Evolutionary conservation across 2,797 vertebrate genomes (phyloP).

Genomic region (Molossus alvarezi): DNA sequence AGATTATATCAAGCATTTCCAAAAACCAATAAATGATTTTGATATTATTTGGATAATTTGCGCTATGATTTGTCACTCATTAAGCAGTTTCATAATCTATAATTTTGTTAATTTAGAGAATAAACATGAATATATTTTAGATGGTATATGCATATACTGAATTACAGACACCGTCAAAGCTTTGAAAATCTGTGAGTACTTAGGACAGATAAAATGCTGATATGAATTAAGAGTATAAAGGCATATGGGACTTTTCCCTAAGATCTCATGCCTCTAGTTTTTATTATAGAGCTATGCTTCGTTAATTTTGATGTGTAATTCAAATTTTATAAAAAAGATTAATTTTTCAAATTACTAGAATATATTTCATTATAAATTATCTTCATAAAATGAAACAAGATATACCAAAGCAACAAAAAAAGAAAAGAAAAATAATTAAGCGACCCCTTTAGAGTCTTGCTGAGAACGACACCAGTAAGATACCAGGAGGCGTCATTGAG

Average conservation of each 20-base stretch:
- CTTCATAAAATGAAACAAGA: conserved; percentile 26
- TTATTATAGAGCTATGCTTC: not conserved
- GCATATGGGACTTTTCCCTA: not conserved
- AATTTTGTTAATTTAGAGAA: conserved; percentile 44
- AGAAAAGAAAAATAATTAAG: not conserved
- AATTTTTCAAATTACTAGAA: conserved; percentile 58
- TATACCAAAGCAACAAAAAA: not conserved
- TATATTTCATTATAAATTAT: conserved; percentile 27
- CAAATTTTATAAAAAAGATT: conserved; percentile 30
- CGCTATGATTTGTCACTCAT: not conserved
- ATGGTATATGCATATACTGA: not conserved
- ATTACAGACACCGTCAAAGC: conserved; percentile 16
- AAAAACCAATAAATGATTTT: conserved; percentile 48
- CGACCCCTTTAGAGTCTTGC: not conserved
- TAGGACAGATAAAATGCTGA: not conserved
- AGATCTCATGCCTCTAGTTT: not conserved
- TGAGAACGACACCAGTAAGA: not conserved
- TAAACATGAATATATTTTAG: conserved; percentile 30
- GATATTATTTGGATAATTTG: conserved; percentile 31
- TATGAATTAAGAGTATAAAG: not conserved
- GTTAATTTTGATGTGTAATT: conserved; percentile 32
- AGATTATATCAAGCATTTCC: not conserved
- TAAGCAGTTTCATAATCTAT: not conserved
- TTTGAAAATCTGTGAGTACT: conserved; percentile 46
- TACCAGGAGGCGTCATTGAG: conserved; percentile 17